Base-by-base conservation (phyloP, 2,113 vertebrate genomes). In the Recurvirostra avosetta region DNA sequence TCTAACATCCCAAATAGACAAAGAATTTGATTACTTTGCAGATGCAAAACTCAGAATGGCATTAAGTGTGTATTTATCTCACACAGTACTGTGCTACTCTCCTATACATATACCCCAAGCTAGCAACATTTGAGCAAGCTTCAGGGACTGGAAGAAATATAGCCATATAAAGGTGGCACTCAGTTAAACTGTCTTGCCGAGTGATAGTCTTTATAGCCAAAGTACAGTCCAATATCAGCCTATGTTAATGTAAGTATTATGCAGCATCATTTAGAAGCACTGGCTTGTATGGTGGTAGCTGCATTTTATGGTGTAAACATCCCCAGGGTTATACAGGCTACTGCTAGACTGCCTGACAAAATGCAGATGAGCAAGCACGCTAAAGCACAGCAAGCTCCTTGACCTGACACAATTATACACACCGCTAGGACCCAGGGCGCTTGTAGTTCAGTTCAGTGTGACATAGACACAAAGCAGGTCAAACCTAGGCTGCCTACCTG, bases 321-420 rank as follows among this genome's bases (percentile, higher is more conserved):
- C 47, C 12, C 21, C 40, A 49, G 14, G 11, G 8, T 53, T 53
- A 15, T 15, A 30, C 8, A 49, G 45, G n/a, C n/a, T 61, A 11
- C 43, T 80, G 52, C 38, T 82, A 41, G 47, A 15, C 40, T 62
- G 32, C n/a, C 62, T 55, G 22, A 55, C 43, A 65, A 65, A 76
- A 62, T 43, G 32, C 20, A 66, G 26, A 19, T 0, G 2, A 62
- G 32, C 18, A 53, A 67, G 52, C 27, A 12, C 0, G 1, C 49
- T 62, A 43, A 68, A 85, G 66, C 27, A 58, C 25, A 75, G 43
- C 23, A 21, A 53, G 62, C 40, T 43, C 14, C 65, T 61, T 61
- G 32, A 38, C 16, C 52, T 43, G 32, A 8, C 53, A 30, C 7
- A 12, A 3, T 36, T 41, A 41, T 26, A 52, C 0, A 2, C 29